Percentiles rank a stretch among this genome's conserved stretches.
phyloP scores from a whole-genome alignment of 2,888 invertebrate genomes.

The Himalopsyche tibetana region DNA sequence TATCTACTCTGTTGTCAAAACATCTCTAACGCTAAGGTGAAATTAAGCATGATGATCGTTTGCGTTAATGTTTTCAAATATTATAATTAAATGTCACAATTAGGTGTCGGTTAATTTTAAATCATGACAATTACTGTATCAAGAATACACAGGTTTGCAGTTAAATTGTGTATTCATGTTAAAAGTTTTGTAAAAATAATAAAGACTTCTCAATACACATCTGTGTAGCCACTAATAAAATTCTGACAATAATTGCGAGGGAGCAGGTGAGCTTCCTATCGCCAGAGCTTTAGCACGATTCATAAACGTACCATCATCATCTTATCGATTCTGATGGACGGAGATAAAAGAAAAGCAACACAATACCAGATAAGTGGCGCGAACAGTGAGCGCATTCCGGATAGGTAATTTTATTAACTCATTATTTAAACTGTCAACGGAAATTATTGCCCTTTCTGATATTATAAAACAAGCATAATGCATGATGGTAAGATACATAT shows the following conservation, averaged over 20 bases:
- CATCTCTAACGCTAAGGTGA: too few species aligned
- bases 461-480: too few species aligned
- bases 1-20: too few species aligned
- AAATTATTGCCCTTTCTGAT: background rate
- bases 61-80: too few species aligned
- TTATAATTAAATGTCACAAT: too few species aligned
- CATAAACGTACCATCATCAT: constrained; percentile 42
- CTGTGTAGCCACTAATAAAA: background rate
- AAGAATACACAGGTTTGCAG: too few species aligned
- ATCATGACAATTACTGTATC: too few species aligned
- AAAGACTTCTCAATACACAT: background rate
- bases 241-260: constrained; percentile 42
- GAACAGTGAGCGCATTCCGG: constrained; percentile 11
- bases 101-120: too few species aligned
- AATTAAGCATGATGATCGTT: too few species aligned
- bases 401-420: background rate
- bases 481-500: too few species aligned
- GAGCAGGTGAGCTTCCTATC: constrained; percentile 26
- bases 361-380: constrained; percentile 12
- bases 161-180: too few species aligned
- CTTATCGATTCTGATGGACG: constrained; percentile 24
- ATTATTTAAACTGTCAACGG: constrained; percentile 8
- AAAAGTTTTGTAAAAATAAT: too few species aligned
- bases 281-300: constrained; percentile 25
- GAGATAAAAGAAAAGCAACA: constrained; percentile 18